Evolutionary conservation across 1,140 invertebrate genomes (phyloP), one percentile per base, ranked within the genome.

Genomic region (Trichonephila clavipes): DNA sequence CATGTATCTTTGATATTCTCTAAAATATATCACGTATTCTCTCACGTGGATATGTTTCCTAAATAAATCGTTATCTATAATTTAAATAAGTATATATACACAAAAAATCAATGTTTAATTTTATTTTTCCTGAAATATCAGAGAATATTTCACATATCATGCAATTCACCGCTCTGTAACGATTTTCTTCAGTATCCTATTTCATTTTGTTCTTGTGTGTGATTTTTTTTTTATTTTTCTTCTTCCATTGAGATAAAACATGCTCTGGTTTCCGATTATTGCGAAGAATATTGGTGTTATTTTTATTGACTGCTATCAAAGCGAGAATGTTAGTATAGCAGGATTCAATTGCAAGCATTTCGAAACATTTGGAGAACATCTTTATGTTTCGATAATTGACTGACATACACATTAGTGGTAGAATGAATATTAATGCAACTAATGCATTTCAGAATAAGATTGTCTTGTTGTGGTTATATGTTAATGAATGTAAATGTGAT

Each of bases 171-270:
- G 51, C 82, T 21, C 58, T 24, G 44, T 59, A 58, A 85, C 82
- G 44, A 58, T 59, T 85, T 85, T 58, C 28, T 59, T 59, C 24
- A 58, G 21, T 21, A 10, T 58, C n/a, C 44, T 85, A 58, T 59
- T 85, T 24, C n/a, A 58, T 85, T 85, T 58, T 85, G n/a, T 85
- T 59, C 21, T 85, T 18, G 21, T 19, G 82, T 51, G 21, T 85
- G 82, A 7, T 85, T 85, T 14, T 19, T 85, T 85, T 85, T n/a
- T 85, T 85, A n/a, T 19, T 85, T 85, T 85, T n/a, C 21, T 58
- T 85, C 58, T 51, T 85, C 2, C 28, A 18, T 40, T 28, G 19
- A 16, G n/a, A 77, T 77, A 40, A 77, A 77, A 34, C 5, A 28
- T 40, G 28, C 40, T 21, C 28, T 40, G 12, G 72, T 16, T 18